phyloP scores from a whole-genome alignment of 35 echinoderm and acorn worm species.

The Diadema setosum region DNA sequence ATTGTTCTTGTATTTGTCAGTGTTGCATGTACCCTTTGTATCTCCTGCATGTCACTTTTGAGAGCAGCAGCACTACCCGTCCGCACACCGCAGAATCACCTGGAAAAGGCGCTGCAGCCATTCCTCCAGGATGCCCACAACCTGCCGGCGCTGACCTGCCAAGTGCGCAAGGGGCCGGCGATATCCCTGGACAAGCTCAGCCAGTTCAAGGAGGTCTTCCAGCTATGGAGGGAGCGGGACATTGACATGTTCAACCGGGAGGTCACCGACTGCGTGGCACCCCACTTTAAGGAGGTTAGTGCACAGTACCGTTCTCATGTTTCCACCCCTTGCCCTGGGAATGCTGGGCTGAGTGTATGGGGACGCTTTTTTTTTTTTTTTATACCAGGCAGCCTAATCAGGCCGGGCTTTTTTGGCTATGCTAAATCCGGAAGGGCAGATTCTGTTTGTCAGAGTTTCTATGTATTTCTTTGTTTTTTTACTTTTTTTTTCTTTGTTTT shows the following conservation, averaged over 20 bases:
- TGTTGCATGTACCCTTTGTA: not conserved
- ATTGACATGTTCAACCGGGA: too few relatives aligned
- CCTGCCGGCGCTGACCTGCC: not conserved
- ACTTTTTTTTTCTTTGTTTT: too few relatives aligned
- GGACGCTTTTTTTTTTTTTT: not conserved
- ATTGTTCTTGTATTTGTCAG: not conserved
- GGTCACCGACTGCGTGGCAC: too few relatives aligned
- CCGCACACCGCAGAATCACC: not conserved
- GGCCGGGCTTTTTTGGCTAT: not conserved
- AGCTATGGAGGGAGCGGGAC: not conserved
- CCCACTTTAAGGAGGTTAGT: not conserved
- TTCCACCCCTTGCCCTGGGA: too few relatives aligned
- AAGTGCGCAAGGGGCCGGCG: not conserved
- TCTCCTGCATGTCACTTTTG: not conserved
- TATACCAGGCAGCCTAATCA: not conserved
- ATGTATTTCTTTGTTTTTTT: too few relatives aligned
- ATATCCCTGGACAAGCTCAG: not conserved
- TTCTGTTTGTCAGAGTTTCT: too few relatives aligned
- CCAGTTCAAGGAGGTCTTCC: not conserved
- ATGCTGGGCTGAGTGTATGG: not conserved
- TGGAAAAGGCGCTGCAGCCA: not conserved
- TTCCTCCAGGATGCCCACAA: not conserved
- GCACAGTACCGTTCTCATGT: not conserved
- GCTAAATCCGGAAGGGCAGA: too few relatives aligned
- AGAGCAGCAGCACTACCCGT: not conserved